Evolutionary conservation across 37 sponge, comb jelly and placozoan species (phyloP).

Genomic region (Eunapius fragilis): DNA sequence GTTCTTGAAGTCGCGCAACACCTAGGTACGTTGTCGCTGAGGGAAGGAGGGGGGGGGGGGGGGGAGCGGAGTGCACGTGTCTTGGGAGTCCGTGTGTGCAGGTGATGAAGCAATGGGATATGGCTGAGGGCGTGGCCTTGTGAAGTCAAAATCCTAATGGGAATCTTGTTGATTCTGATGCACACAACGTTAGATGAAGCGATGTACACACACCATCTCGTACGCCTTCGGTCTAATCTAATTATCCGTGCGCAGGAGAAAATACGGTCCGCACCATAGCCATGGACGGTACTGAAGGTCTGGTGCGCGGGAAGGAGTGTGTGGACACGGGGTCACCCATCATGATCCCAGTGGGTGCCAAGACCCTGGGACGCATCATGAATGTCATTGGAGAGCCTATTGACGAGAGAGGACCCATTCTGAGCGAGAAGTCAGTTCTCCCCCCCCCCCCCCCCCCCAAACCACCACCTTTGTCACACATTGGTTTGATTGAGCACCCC

Average conservation of each 20-base stretch:
- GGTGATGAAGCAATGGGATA: neutral
- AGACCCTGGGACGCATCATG: slow-evolving; percentile 98
- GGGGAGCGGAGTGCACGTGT: neutral
- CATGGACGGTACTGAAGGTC: slow-evolving; percentile 99
- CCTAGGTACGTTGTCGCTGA: neutral
- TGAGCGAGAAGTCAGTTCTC: slow-evolving; percentile 61
- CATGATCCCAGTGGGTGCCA: slow-evolving; percentile 94
- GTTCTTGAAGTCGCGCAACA: slow-evolving; percentile 98
- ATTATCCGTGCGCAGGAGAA: slow-evolving; percentile 70
- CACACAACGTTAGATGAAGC: too few relatives aligned
- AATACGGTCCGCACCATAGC: slow-evolving; percentile 98
- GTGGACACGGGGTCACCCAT: slow-evolving; percentile 90
- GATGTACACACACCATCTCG: neutral
- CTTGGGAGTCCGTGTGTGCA: too few relatives aligned
- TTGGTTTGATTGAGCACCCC: too few relatives aligned
- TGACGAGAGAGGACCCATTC: slow-evolving; percentile 97
- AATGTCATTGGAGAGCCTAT: slow-evolving; percentile 99
- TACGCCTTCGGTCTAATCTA: neutral
- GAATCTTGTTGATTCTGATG: neutral
- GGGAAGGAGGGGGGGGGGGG: neutral
- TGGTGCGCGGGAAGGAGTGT: slow-evolving; percentile 86
- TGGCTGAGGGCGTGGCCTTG: neutral
- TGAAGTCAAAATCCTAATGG: neutral
- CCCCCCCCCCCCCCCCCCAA: neutral
- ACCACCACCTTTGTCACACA: too few relatives aligned